A percentile compares a stretch with the other conserved stretches of the same genome.
These are phyloP conservation scores for Aphidoletes aphidimyza DNA, from an alignment of 2,888 invertebrate species.

Conservation along the genomic window DNA sequence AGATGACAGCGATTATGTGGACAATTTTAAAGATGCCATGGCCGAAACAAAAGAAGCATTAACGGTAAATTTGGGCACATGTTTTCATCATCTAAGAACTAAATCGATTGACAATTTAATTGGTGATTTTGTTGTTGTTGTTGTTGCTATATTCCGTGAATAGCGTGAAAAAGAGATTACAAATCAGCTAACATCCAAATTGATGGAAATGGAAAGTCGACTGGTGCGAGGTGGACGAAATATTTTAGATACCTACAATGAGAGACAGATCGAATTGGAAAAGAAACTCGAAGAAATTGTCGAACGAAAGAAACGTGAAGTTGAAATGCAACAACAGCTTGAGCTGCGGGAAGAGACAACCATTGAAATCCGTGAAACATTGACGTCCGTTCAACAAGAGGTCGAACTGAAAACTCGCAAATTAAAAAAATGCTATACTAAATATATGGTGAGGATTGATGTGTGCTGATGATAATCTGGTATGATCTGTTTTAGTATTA, in stretches of 20 bases:
- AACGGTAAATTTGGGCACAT: conserved; percentile 55
- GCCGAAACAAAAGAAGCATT: conserved; percentile 58
- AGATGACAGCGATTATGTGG: conserved; percentile 65
- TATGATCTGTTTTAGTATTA: too few species aligned
- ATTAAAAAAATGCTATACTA: conserved; percentile 88
- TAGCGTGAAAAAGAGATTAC: conserved; percentile 74
- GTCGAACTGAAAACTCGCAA: conserved; percentile 95
- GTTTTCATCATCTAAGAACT: too few species aligned
- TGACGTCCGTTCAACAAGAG: conserved; percentile 92
- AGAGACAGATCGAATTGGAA: conserved; percentile 90
- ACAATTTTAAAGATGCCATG: conserved; percentile 63
- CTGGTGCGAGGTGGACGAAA: conserved; percentile 94
- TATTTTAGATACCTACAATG: conserved; percentile 93
- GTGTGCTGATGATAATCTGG: too few species aligned
- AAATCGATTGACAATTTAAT: too few species aligned
- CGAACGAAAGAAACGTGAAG: conserved; percentile 75
- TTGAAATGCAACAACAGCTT: conserved; percentile 94
- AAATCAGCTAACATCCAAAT: conserved; percentile 80
- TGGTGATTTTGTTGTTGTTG: too few species aligned
- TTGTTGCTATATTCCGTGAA: too few species aligned
- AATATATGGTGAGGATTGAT: conserved; percentile 77
- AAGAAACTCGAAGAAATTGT: conserved; percentile 87
- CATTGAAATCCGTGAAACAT: conserved; percentile 89
- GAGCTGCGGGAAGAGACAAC: conserved; percentile 95
- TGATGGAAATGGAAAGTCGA: conserved; percentile 90